Evolutionary conservation across 2,113 vertebrate species (phyloP).

Genomic region (Scomber japonicus): DNA sequence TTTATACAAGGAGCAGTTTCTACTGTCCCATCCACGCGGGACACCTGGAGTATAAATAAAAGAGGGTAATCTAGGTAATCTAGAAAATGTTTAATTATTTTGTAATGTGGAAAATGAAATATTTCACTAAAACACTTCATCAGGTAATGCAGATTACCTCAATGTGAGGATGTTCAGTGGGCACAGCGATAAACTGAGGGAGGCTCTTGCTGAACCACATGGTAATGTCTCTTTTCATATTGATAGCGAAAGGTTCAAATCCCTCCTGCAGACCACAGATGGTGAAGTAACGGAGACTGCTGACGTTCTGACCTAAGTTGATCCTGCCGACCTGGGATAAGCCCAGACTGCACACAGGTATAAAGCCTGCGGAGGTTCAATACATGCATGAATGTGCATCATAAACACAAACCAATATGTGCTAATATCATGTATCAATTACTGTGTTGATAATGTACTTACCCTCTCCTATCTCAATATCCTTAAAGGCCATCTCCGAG

Average conservation of each 20-base stretch:
- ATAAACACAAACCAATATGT: slow-evolving; percentile 10
- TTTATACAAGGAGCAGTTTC: slow-evolving; percentile 92
- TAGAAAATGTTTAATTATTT: background rate
- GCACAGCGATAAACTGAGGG: slow-evolving; percentile 88
- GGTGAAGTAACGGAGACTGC: slow-evolving; percentile 91
- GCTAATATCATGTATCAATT: background rate
- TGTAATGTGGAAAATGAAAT: background rate
- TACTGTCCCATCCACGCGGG: slow-evolving; percentile 92
- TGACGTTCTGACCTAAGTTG: slow-evolving; percentile 94
- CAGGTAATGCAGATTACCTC: slow-evolving; percentile 82
- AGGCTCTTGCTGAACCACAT: slow-evolving; percentile 98
- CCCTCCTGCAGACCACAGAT: slow-evolving; percentile 98
- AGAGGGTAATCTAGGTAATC: background rate
- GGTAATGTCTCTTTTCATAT: slow-evolving; percentile 94
- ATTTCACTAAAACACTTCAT: background rate
- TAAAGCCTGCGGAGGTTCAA: slow-evolving; percentile 77
- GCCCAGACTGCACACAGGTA: slow-evolving; percentile 93
- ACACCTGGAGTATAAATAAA: slow-evolving; percentile 80
- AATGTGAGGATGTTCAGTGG: slow-evolving; percentile 89
- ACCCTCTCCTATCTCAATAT: slow-evolving; percentile 87
- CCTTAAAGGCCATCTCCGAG: slow-evolving; percentile 90
- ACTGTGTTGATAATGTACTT: slow-evolving; percentile 10
- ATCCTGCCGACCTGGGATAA: slow-evolving; percentile 90
- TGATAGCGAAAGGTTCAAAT: slow-evolving; percentile 95
- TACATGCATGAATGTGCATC: background rate